Conservation (phyloP, 30 jellyfish, hydroid and myxozoan genomes). For the Sanderia malayensis region DNA sequence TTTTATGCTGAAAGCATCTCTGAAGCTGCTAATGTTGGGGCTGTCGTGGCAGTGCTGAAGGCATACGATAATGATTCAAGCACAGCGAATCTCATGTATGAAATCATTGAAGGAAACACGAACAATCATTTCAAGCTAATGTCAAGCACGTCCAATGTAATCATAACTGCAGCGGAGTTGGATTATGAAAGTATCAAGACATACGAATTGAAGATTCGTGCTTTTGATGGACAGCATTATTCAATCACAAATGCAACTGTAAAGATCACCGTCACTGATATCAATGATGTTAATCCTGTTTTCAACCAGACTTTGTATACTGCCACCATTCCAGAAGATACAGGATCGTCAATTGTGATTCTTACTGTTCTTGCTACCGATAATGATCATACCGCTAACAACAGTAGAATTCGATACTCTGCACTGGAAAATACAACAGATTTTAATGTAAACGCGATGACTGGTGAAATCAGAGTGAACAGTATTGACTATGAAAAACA, state of each 20-base stretch:
- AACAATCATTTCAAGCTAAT: slow-evolving; percentile 13
- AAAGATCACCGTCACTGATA: slow-evolving; percentile 50
- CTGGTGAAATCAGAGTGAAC: slow-evolving; percentile 63
- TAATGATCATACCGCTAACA: slow-evolving; percentile 47
- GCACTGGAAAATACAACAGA: slow-evolving; percentile 72
- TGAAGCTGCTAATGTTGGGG: slow-evolving; percentile 54
- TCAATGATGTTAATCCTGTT: slow-evolving; percentile 75
- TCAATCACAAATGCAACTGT: slow-evolving; percentile 58
- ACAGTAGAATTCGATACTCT: slow-evolving; percentile 29
- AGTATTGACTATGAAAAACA: slow-evolving; percentile 58
- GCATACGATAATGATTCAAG: slow-evolving; percentile 68
- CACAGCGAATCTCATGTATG: slow-evolving; percentile 14
- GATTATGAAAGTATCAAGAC: slow-evolving; percentile 61
- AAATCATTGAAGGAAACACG: slow-evolving; percentile 33
- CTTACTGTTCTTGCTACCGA: slow-evolving; percentile 76
- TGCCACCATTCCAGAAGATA: slow-evolving; percentile 66
- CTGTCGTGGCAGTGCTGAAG: slow-evolving; percentile 36
- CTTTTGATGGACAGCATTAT: slow-evolving; percentile 44
- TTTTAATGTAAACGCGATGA: slow-evolving; percentile 47
- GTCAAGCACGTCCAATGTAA: slow-evolving; percentile 11
- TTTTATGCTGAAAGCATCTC: slow-evolving; percentile 53
- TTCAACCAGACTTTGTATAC: slow-evolving; percentile 50
- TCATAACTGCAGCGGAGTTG: slow-evolving; percentile 16
- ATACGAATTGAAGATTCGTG: slow-evolving; percentile 50
- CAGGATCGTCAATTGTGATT: slow-evolving; percentile 28